Base-by-base conservation (phyloP, 2,797 vertebrate genomes). In the Typhlichthys eigenmanni region DNA sequence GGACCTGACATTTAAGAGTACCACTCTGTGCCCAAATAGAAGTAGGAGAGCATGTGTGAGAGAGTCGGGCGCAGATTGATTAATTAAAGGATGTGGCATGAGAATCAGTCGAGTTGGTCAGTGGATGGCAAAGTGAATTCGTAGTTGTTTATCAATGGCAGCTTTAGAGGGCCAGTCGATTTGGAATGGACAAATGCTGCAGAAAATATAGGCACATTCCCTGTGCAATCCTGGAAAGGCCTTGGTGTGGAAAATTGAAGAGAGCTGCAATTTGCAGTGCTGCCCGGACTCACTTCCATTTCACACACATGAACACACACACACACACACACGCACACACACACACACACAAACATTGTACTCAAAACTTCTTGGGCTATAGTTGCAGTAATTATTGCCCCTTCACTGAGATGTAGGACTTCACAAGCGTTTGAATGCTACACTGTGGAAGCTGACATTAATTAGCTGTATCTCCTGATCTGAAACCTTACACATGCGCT, bases 221-320 rank as follows among this genome's bases (percentile, higher is more conserved):
- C 11, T 70, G 64, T 52, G 7, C 34, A 6, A 38, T 55, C 13
- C 13, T 64, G 66, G 69, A 49, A 79, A 85, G 48, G 66, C 79
- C 76, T 83, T 75, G 75, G 78, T 85, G 79, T 85, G 71, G 79
- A 87, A 87, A 88, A 86, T 85, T 76, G 76, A 74, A 83, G 66
- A 80, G 69, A 75, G 63, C 68, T 74, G 82, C 80, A 85, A 82
- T 89, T 85, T 84, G 64, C 75, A 57, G 57, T 74, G 69, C 69
- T n/a, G 69, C 64, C 73, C 76, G 70, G 69, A 61, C 70, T 60
- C 14, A 16, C n/a, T 38, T 5, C 29, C 17, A 13, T 7, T n/a
- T 12, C 24, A 12, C 16, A 24, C 52, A 24, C 16, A 19, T 10
- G 24, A 17, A 8, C 53, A 47, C 54, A 48, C 68, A 60, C 53